phyloP scores from a whole-genome alignment of 1,140 invertebrate species.

The Sycobia sp. region DNA sequence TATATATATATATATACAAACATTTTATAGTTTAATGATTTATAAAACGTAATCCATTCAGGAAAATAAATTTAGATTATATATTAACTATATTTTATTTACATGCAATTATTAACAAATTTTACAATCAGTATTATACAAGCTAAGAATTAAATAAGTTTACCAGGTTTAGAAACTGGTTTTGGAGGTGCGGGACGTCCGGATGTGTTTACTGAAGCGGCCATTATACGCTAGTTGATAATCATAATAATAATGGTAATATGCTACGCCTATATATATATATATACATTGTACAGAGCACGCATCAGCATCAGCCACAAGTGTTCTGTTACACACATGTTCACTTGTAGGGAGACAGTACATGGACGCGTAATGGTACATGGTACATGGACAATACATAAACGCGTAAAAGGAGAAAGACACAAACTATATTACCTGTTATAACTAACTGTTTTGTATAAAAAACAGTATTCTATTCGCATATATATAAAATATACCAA shows the following conservation, averaged over 20 bases:
- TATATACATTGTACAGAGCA: background rate
- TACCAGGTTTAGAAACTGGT: slow-evolving; percentile 53
- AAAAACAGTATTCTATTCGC: no score
- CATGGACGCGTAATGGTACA: no score
- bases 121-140: background rate
- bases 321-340: no score
- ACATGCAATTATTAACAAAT: slow-evolving; percentile 2
- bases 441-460: no score
- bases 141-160: slow-evolving; percentile 28
- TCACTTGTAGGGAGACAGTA: no score
- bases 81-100: slow-evolving; percentile 22
- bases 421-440: no score
- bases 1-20: no score
- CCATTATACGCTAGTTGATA: slow-evolving; percentile 39
- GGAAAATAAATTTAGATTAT: slow-evolving; percentile 4
- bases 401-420: no score
- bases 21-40: no score
- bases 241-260: slow-evolving; percentile 27
- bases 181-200: slow-evolving; percentile 45
- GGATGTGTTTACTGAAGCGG: slow-evolving; percentile 40
- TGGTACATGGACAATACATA: no score
- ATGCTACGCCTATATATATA: background rate
- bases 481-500: background rate
- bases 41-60: no score
- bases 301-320: no score